Base-by-base conservation (phyloP, 2,797 vertebrate species). In the Moxostoma hubbsi region DNA sequence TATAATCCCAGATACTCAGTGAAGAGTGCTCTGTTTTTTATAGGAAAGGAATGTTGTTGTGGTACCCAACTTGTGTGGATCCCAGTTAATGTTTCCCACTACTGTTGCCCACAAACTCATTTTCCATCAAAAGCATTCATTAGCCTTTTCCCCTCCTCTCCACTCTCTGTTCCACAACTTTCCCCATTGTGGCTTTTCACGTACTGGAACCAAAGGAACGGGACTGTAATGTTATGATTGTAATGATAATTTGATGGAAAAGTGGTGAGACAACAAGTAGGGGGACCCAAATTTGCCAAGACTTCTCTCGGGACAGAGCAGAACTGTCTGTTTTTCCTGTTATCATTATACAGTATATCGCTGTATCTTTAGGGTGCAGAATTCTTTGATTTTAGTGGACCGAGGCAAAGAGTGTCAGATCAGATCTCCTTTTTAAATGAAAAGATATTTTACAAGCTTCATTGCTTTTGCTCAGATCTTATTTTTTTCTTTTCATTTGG, bases 61-160 rank as follows among this genome's bases (percentile, higher is more conserved):
- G 53, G 82, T 64, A 79, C 72, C 81, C 79, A 76, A 68, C 69
- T 75, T 57, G 67, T 71, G 81, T 75, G 74, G 72, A 71, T 78
- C 72, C 69, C 84, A 82, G 83, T 80, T 83, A 86, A 86, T 85
- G 78, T 80, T 63, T 66, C 77, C 79, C 61, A 61, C 71, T 66
- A 53, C 84, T 84, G 67, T 55, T 64, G 18, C 83, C 73, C 81
- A 77, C 77, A 76, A 78, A 85, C 81, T 45, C 69, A 80, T 82
- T 86, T 86, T 88, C 86, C 85, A 85, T 80, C 80, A 81, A 61
- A 88, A 72, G 77, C 83, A 80, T 78, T 86, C 84, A 86, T 86
- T 83, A 88, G 59, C 50, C 64, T 24, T 24, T 24, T 24, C 24
- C 24, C 24, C 24, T 24, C 36, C 64, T 49, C 69, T 77, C 67